Conservation (phyloP, 2,797 vertebrate genomes). For the Valencia hispanica region DNA sequence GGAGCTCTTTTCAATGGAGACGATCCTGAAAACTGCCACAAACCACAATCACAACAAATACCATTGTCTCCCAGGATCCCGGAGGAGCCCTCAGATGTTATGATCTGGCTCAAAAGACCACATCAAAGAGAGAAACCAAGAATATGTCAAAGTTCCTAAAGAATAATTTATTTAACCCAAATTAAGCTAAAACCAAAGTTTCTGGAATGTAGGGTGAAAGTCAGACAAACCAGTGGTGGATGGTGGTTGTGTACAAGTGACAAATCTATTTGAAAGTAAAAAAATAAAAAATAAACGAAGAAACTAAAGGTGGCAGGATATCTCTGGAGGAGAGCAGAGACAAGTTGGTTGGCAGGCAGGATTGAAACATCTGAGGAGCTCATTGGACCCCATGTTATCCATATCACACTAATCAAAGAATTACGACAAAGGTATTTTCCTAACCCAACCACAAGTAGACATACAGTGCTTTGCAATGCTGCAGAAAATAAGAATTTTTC, state of each 20-base stretch:
- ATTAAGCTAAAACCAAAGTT: background rate
- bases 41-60: too few relatives aligned
- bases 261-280: too few relatives aligned
- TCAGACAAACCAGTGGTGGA: too few relatives aligned
- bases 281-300: too few relatives aligned
- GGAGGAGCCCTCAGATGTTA: background rate
- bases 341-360: background rate
- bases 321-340: too few relatives aligned
- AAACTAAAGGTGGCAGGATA: too few relatives aligned
- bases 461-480: background rate
- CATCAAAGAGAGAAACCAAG: too few relatives aligned
- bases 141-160: background rate
- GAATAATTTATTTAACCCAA: background rate
- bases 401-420: background rate
- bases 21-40: too few relatives aligned
- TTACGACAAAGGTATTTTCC: background rate
- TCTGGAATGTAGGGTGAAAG: background rate
- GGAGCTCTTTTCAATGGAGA: too few relatives aligned
- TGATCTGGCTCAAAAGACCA: too few relatives aligned
- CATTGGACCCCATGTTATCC: background rate
- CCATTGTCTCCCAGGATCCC: background rate
- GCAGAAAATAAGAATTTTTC: background rate
- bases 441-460: background rate
- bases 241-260: too few relatives aligned
- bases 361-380: background rate